Base-by-base conservation (phyloP, 2,888 invertebrate genomes). In the Chymomyza caudatula region DNA sequence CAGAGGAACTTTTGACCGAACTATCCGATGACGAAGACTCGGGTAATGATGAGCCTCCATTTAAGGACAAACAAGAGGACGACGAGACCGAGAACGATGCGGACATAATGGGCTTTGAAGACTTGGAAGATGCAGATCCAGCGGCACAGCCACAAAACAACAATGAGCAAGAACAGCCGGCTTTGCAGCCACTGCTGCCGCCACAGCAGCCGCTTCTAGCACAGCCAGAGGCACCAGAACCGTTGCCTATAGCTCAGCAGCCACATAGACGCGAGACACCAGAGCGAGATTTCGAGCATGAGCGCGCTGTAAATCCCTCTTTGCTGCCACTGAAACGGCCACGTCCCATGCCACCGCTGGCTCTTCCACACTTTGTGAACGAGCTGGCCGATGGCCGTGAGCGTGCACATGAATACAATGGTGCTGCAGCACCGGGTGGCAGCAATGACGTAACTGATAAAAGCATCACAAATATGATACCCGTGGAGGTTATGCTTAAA, bases 11-110 rank as follows among this genome's bases (percentile, higher is more conserved):
- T 15, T 73, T 89, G 11, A 89, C 89, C 3, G 93, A 69, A 88
- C 87, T 59, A 71, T 92, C 93, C 67, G 95, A 95, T 4, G 97
- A 97, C 63, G 96, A 96, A 75, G 97, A 98, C 89, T 97, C 97
- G 0, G 98, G 98, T 0, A 98, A 97, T 88, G 98, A 98, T 88
- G 98, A 98, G 88, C 97, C 97, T 0, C 90, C 90, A 0, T 90
- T 90, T 47, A 90, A 90, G 65, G 90, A 90, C 47, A 90, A 88
- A 65, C 87, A 86, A 59, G 88, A 83, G 8, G 88, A 88, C n/a
- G 89, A 87, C n/a, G 89, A 88, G 54, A 79, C 78, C 3, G 88
- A 85, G 8, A 89, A 87, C 23, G 89, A 88, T 67, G 86, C 77
- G 1, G 82, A 83, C 42, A 86, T 83, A 4, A 83, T 86, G 82